Conservation (phyloP, 1,140 invertebrate species). For the Drosophila trapezifrons region DNA sequence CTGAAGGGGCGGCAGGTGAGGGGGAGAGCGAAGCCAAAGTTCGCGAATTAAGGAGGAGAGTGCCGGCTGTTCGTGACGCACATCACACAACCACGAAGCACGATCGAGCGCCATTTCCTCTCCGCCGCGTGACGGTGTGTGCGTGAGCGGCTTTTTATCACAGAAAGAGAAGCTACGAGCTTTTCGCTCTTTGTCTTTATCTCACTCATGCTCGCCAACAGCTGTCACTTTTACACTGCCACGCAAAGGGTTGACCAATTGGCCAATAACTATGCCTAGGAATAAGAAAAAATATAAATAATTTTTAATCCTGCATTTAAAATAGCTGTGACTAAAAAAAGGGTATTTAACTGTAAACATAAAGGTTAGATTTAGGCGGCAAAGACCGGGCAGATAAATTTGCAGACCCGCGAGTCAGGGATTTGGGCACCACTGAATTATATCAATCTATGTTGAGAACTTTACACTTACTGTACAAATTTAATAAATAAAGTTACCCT, state of each 20-base stretch:
- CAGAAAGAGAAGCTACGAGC: slow-evolving; percentile 24
- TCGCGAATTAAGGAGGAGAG: slow-evolving; percentile 11
- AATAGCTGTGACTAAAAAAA: too few species aligned
- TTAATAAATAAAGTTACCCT: not conserved
- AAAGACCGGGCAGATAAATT: too few species aligned
- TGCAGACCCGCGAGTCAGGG: too few species aligned
- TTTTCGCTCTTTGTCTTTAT: slow-evolving; percentile 7
- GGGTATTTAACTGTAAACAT: too few species aligned
- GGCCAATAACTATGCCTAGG: not conserved
- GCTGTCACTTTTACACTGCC: slow-evolving; percentile 35
- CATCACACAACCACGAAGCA: slow-evolving; percentile 3
- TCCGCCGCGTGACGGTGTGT: not conserved
- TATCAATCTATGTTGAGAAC: not conserved
- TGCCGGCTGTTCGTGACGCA: slow-evolving; percentile 33
- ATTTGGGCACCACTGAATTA: too few species aligned
- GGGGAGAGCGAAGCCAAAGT: slow-evolving; percentile 4
- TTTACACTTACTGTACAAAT: not conserved
- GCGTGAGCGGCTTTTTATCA: slow-evolving; percentile 47
- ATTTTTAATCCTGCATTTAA: too few species aligned
- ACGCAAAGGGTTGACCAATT: not conserved
- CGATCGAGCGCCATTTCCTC: slow-evolving; percentile 11
- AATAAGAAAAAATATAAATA: too few species aligned
- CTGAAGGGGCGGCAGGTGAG: not conserved
- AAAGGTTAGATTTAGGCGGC: too few species aligned
- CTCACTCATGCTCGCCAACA: slow-evolving; percentile 39